These are phyloP conservation scores for Eupeodes latifasciatus DNA, from an alignment of 2,888 invertebrate species.

Conservation along the genomic window DNA sequence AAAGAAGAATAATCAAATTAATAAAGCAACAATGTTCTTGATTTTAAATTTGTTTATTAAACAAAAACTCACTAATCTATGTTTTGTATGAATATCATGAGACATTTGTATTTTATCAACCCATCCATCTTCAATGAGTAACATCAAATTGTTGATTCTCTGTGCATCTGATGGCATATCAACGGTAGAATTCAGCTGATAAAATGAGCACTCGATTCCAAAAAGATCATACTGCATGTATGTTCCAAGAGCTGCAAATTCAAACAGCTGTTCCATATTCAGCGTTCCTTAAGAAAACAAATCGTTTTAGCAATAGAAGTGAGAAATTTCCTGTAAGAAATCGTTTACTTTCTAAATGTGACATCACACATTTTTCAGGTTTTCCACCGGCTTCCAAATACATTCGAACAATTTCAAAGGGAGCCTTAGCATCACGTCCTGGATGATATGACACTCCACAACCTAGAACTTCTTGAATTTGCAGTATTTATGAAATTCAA, in stretches of 20 bases:
- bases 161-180: conserved; percentile 93
- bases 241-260: conserved; percentile 89
- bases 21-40: background rate
- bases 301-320: background rate
- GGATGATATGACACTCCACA: conserved; percentile 93
- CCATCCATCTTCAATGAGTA: conserved; percentile 87
- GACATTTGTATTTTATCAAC: conserved; percentile 88
- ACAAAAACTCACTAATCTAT: conserved; percentile 88
- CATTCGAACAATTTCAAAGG: conserved; percentile 90
- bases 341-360: conserved; percentile 91
- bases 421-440: conserved; percentile 88
- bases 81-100: conserved; percentile 94
- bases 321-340: background rate
- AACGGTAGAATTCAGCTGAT: conserved; percentile 87
- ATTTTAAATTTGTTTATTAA: background rate
- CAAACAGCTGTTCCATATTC: conserved; percentile 86
- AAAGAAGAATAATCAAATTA: background rate
- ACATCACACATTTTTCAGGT: conserved; percentile 90
- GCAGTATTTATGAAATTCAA: no score
- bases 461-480: conserved; percentile 87
- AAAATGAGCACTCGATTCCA: conserved; percentile 91
- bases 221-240: conserved; percentile 93
- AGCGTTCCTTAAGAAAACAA: conserved; percentile 85
- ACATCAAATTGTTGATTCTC: conserved; percentile 87
- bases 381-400: conserved; percentile 92